These are phyloP conservation scores for Pseudorhiza aurosa DNA, from an alignment of 30 jellyfish, hydroid and myxozoan species.

Conservation along the genomic window DNA sequence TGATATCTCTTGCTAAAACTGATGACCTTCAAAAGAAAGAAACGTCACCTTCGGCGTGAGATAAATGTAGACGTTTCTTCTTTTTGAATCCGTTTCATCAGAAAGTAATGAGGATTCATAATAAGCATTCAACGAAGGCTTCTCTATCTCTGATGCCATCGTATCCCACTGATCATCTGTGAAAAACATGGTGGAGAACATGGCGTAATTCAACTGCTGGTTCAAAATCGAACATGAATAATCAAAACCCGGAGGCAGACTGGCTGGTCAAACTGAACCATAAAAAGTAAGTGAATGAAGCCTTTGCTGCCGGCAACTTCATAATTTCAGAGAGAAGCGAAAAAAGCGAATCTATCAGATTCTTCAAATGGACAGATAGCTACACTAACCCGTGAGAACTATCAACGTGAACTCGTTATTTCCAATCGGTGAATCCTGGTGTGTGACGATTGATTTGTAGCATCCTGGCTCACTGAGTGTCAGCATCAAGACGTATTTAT, in stretches of 20 bases:
- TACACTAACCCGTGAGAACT: slow-evolving; percentile 17
- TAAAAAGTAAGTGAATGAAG: too few species aligned
- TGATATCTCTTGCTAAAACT: background rate
- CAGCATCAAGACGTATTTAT: slow-evolving; percentile 13
- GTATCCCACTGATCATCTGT: slow-evolving; percentile 60
- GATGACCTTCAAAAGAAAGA: background rate
- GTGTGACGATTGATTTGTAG: slow-evolving; percentile 21
- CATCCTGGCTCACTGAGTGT: slow-evolving; percentile 36
- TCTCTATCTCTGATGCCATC: slow-evolving; percentile 32
- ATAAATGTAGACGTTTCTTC: slow-evolving; percentile 75
- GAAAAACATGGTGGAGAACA: too few species aligned
- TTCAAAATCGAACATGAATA: too few species aligned
- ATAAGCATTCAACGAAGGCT: slow-evolving; percentile 62
- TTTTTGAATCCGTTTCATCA: slow-evolving; percentile 21
- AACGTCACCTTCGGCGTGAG: slow-evolving; percentile 71
- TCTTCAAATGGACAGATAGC: background rate
- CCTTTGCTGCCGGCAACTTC: too few species aligned
- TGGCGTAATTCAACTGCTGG: too few species aligned
- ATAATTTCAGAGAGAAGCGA: too few species aligned
- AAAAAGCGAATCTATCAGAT: too few species aligned
- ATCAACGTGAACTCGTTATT: slow-evolving; percentile 27
- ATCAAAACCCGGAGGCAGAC: too few species aligned
- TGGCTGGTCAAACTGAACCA: too few species aligned
- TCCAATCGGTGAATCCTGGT: slow-evolving; percentile 13
- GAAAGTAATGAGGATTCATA: slow-evolving; percentile 71